These are phyloP conservation scores for Icerya purchasi DNA, from an alignment of 2,888 invertebrate genomes.

Conservation along the genomic window DNA sequence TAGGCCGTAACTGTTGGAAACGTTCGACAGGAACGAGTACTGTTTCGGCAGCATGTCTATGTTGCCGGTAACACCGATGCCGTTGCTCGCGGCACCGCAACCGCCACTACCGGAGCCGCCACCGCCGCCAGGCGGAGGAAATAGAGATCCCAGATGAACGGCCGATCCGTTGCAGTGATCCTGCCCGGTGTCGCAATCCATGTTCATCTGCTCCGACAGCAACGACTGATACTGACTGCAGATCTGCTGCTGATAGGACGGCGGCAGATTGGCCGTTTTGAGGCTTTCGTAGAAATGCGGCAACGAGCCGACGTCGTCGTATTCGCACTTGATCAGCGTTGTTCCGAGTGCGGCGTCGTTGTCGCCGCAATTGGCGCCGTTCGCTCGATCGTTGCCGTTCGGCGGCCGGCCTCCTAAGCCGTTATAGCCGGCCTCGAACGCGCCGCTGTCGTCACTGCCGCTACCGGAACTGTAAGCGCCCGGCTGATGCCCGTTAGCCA, in stretches of 20 bases:
- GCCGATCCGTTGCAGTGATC: constrained; percentile 24
- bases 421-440: neutral
- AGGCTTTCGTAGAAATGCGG: constrained; percentile 78
- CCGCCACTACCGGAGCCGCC: constrained; percentile 22
- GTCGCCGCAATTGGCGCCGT: neutral
- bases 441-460: constrained; percentile 19
- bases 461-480: too few species aligned
- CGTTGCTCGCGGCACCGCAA: constrained; percentile 21
- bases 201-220: constrained; percentile 23
- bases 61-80: constrained; percentile 24
- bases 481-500: too few species aligned
- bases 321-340: constrained; percentile 43
- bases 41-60: constrained; percentile 36
- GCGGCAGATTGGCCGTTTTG: constrained; percentile 34
- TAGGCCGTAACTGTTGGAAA: constrained; percentile 49
- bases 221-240: constrained; percentile 35
- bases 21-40: constrained; percentile 56
- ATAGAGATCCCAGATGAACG: neutral
- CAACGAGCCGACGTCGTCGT: constrained; percentile 44
- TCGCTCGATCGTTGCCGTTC: neutral
- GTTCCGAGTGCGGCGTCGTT: neutral
- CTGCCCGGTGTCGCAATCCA: constrained; percentile 43
- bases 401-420: neutral
- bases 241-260: constrained; percentile 28
- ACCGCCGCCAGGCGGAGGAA: constrained; percentile 10